Conservation (phyloP, 2,113 vertebrate genomes). For the Entomyzon cyanotis region DNA sequence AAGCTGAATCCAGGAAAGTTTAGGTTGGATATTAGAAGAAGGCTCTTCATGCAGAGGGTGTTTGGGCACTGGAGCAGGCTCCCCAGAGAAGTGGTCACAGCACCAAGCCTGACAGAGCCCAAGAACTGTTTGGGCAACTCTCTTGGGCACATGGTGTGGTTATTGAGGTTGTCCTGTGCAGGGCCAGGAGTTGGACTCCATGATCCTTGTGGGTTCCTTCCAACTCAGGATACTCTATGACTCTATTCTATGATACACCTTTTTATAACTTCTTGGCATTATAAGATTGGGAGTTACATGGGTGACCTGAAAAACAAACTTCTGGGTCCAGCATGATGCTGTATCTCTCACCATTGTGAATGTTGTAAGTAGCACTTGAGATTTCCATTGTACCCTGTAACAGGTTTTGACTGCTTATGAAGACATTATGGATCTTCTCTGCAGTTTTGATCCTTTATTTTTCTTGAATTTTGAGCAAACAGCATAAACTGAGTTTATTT, state of each 20-base stretch:
- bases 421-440: background rate
- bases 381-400: rapidly evolving
- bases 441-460: background rate
- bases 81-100: background rate
- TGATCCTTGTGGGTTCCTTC: background rate
- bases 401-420: background rate
- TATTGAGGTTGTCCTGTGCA: background rate
- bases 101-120: background rate
- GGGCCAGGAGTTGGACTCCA: background rate
- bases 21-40: background rate
- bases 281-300: background rate
- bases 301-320: background rate
- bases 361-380: background rate
- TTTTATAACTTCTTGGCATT: background rate
- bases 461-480: background rate
- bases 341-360: background rate
- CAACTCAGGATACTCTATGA: background rate
- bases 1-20: background rate
- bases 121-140: background rate
- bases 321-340: background rate
- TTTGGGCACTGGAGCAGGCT: background rate
- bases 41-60: background rate
- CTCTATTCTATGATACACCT: background rate
- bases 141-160: too few species aligned
- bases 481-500: background rate